phyloP scores from a whole-genome alignment of 2,888 invertebrate species.

The Caenorhabditis parvicauda region DNA sequence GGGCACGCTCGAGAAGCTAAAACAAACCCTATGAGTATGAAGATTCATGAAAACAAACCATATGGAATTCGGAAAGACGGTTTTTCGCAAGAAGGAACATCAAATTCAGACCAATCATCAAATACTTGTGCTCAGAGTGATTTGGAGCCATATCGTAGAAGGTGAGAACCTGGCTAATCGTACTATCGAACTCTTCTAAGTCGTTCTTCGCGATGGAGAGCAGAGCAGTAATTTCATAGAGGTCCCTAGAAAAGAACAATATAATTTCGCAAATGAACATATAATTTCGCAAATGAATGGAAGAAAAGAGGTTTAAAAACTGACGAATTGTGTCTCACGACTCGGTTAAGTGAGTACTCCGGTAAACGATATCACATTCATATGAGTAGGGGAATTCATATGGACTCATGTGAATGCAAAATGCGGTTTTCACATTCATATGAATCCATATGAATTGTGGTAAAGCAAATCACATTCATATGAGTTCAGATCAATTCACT shows the following conservation, averaged over 20 bases:
- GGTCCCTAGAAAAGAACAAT: constrained; percentile 72
- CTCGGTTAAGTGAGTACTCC: too few species aligned
- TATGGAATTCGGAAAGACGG: constrained; percentile 95
- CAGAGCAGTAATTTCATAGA: constrained; percentile 91
- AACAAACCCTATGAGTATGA: constrained; percentile 1
- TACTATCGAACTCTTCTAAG: constrained; percentile 91
- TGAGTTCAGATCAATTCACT: too few species aligned
- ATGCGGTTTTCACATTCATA: too few species aligned
- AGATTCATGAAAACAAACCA: constrained; percentile 66
- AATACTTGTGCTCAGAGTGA: constrained; percentile 84
- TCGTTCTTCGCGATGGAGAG: constrained; percentile 89
- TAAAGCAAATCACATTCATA: too few species aligned
- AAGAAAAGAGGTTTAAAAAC: too few species aligned
- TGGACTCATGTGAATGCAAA: too few species aligned
- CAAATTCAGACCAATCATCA: constrained; percentile 88
- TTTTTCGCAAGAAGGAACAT: constrained; percentile 84
- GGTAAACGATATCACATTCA: too few species aligned
- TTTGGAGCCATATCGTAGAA: constrained; percentile 92
- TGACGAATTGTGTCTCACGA: too few species aligned
- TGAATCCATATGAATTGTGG: too few species aligned
- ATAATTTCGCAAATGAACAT: too few species aligned
- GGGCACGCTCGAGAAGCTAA: constrained; percentile 77
- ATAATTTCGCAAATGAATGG: background rate
- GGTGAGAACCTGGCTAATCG: constrained; percentile 84
- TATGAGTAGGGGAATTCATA: too few species aligned